Percentiles rank a stretch among this genome's conserved stretches.
Evolutionary conservation across 64 coral and sea anemone genomes (phyloP).

Genomic region (Montipora capricornis): DNA sequence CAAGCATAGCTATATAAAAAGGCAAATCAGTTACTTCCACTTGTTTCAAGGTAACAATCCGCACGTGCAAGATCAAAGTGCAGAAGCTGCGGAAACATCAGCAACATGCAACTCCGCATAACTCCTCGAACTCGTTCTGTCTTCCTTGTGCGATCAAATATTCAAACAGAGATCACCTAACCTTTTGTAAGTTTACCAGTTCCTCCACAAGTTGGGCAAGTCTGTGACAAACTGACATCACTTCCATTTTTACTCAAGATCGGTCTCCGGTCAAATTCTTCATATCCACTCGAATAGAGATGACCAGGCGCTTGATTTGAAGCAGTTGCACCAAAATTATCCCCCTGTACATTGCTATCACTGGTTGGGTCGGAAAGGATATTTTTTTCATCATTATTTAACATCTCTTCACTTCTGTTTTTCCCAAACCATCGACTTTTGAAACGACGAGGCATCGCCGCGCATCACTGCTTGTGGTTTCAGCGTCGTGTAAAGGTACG

Average conservation of each 20-base stretch:
- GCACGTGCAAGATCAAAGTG: too few relatives aligned
- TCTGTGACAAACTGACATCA: constrained; percentile 4
- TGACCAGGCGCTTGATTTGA: not conserved
- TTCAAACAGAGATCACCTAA: not conserved
- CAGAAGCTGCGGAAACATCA: too few relatives aligned
- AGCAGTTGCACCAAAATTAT: not conserved
- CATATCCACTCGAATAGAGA: constrained; percentile 6
- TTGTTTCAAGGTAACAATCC: too few relatives aligned
- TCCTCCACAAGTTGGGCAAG: constrained; percentile 87
- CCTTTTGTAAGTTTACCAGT: constrained; percentile 78
- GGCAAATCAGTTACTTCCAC: too few relatives aligned
- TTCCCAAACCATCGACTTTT: not conserved
- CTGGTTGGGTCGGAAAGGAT: constrained; percentile 48
- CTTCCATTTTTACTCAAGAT: not conserved
- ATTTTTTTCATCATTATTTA: not conserved
- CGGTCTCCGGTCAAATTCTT: constrained; percentile 49
- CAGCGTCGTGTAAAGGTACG: too few relatives aligned
- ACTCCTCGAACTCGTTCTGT: too few relatives aligned
- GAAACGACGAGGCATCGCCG: not conserved
- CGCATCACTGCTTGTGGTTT: not conserved
- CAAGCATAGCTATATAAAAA: too few relatives aligned
- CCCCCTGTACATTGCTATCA: not conserved
- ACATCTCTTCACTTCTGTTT: not conserved
- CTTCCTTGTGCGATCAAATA: not conserved
- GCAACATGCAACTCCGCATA: too few relatives aligned